Evolutionary conservation across 1,140 invertebrate genomes (phyloP).

Genomic region (Eulimnadia texana): DNA sequence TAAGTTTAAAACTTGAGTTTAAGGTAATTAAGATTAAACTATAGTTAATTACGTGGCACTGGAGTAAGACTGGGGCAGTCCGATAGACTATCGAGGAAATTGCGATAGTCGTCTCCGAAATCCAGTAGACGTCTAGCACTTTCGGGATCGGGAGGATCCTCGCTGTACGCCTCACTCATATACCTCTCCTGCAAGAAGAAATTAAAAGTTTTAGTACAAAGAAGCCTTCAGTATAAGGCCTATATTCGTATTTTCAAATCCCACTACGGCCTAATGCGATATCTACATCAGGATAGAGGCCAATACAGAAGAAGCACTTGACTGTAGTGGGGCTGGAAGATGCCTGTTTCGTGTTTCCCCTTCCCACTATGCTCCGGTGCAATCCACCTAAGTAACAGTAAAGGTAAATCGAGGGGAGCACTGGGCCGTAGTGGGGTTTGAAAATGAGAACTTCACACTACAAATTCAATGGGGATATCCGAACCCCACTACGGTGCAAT

Average conservation of each 20-base stretch:
- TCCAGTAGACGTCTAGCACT: constrained; percentile 61
- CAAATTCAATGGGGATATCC: too few species aligned
- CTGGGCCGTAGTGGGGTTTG: too few species aligned
- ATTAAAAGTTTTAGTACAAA: background rate
- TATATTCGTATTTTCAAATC: background rate
- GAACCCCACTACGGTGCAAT: too few species aligned
- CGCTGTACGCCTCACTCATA: constrained; percentile 77
- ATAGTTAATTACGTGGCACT: background rate
- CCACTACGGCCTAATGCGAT: background rate
- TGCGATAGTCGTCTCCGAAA: constrained; percentile 81
- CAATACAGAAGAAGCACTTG: too few species aligned
- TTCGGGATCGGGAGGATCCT: constrained; percentile 67
- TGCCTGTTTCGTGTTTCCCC: too few species aligned
- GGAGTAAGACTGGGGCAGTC: constrained; percentile 15
- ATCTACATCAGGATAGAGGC: too few species aligned
- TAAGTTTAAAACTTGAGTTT: background rate
- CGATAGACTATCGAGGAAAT: constrained; percentile 58
- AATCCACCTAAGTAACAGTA: too few species aligned
- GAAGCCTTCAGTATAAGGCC: background rate
- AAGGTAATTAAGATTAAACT: too few species aligned
- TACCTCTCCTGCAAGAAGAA: constrained; percentile 59
- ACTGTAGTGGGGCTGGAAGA: too few species aligned
- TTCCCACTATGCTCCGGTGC: too few species aligned
- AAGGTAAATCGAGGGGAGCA: too few species aligned
- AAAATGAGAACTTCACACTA: too few species aligned